Base-by-base conservation (phyloP, 2,113 vertebrate species). In the Paratilapia polleni region DNA sequence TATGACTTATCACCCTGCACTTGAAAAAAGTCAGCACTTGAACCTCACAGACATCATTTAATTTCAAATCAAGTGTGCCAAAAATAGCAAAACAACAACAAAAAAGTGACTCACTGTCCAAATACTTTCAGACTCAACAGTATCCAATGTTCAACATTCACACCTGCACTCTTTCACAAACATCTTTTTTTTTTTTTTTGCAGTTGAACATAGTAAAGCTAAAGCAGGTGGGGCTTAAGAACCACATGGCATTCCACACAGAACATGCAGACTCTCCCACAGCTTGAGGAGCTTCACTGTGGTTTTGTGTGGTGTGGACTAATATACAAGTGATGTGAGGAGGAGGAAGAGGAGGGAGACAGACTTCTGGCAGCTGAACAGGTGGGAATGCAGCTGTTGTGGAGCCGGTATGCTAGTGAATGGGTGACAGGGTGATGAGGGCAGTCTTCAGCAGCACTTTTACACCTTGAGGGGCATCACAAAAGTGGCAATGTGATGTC, bases 221-320 rank as follows among this genome's bases (percentile, higher is more conserved):
- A 91, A 89, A 93, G 88, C 91, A 89, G 82, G 82, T 88, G 83
- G 59, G 64, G 84, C 80, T 90, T 41, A 81, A 86, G 80, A 83
- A 87, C 76, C 84, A 90, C 87, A 82, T 85, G 78, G 62, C 92
- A 91, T 94, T 91, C 91, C 81, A 94, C 93, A 94, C 76, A 90
- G 81, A 94, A 70, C 95, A 95, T 95, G 94, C 95, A 95, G 83
- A 86, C 80, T 85, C 85, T 80, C 78, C 91, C 85, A 88, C 88
- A 86, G 92, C 73, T 78, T 74, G 20, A 58, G 19, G 75, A 77
- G 63, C 76, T 61, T 80, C 80, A 80, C 78, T 63, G 82, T 78
- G 83, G 75, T 22, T 78, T 80, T 63, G 88, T 86, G 83, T 80
- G 74, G 84, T 62, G 86, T 82, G 89, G 79, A 88, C 78, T 80